Conservation (phyloP, 2,797 vertebrate species). For the Chaetodon trifasciatus region DNA sequence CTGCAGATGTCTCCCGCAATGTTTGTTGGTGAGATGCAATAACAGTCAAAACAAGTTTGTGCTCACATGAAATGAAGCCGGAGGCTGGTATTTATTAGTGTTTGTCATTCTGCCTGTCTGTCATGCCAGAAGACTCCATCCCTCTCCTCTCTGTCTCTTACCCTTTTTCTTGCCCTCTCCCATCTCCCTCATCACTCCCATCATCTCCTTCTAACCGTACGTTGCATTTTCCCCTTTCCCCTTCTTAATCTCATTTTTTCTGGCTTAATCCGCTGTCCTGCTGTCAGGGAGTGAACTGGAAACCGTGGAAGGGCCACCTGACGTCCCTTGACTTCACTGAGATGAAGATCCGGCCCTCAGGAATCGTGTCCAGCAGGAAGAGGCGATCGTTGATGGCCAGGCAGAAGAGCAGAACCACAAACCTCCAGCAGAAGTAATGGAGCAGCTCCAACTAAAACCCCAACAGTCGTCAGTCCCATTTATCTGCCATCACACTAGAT, state of each 20-base stretch:
- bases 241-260: background rate
- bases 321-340: constrained; percentile 91
- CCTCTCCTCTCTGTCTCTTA: constrained; percentile 18
- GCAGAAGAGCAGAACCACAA: constrained; percentile 69
- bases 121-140: constrained; percentile 25
- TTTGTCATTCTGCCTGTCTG: constrained; percentile 63
- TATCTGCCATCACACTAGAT: constrained; percentile 42
- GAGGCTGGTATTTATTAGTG: constrained; percentile 67
- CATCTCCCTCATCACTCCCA: background rate
- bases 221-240: background rate
- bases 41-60: constrained; percentile 73
- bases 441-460: background rate
- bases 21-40: constrained; percentile 67
- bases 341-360: constrained; percentile 90
- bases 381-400: constrained; percentile 78
- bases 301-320: constrained; percentile 94
- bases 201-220: background rate
- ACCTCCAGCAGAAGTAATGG: constrained; percentile 53
- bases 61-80: constrained; percentile 68
- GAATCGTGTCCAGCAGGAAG: constrained; percentile 77
- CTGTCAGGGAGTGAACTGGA: constrained; percentile 91
- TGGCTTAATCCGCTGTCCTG: constrained; percentile 19
- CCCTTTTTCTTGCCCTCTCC: background rate
- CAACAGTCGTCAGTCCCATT: constrained; percentile 11
- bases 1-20: constrained; percentile 59